These are phyloP conservation scores for Artemia sp. DNA, from an alignment of 2,888 invertebrate genomes.

Conservation along the genomic window DNA sequence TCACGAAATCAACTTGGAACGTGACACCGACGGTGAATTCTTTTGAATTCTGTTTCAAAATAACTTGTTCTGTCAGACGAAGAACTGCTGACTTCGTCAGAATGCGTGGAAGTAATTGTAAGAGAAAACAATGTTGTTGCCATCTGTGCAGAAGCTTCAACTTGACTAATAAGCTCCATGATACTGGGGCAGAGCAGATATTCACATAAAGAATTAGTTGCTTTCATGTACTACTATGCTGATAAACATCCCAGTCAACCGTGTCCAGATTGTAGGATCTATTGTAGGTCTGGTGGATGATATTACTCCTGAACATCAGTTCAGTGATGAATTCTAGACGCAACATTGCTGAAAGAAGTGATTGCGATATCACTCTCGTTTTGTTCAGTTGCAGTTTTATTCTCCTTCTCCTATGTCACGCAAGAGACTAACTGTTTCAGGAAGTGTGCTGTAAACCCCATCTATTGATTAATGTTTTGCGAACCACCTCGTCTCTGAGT, in stretches of 20 bases:
- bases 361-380: background rate
- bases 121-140: conserved; percentile 8
- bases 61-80: background rate
- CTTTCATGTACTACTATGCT: background rate
- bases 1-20: background rate
- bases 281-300: background rate
- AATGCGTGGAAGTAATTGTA: background rate
- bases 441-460: conserved; percentile 10
- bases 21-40: background rate
- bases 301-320: background rate
- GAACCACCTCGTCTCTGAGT: conserved; percentile 14
- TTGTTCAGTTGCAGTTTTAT: background rate
- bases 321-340: background rate
- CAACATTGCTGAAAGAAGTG: background rate
- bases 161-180: background rate
- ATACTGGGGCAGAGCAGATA: background rate
- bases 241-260: background rate
- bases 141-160: background rate
- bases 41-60: background rate
- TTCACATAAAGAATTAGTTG: conserved; percentile 1
- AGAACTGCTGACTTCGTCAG: background rate
- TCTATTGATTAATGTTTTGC: conserved; percentile 14
- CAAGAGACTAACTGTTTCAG: background rate
- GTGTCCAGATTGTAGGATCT: background rate
- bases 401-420: background rate